These are phyloP conservation scores for Eupithecia exiguata DNA, from an alignment of 2,888 invertebrate species.

Conservation along the genomic window DNA sequence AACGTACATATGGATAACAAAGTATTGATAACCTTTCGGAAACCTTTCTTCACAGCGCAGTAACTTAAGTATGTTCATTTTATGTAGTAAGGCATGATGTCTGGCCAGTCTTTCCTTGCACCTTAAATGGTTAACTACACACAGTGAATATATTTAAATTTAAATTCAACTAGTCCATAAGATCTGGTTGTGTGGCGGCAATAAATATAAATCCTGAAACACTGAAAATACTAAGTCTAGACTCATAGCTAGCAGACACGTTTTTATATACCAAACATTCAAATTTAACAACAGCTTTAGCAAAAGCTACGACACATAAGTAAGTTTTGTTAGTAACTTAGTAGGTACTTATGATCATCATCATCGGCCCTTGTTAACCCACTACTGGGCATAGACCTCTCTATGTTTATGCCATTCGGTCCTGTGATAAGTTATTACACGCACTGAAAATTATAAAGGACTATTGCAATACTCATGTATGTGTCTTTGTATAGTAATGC, in stretches of 20 bases:
- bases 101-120: too few species aligned
- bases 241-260: not conserved
- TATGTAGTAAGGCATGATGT: too few species aligned
- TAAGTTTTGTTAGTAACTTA: not conserved
- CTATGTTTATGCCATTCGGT: not conserved
- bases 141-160: too few species aligned
- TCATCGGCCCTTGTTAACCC: not conserved
- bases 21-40: not conserved
- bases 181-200: too few species aligned
- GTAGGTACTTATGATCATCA: not conserved
- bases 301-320: not conserved
- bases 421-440: not conserved
- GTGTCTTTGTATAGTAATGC: too few species aligned
- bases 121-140: too few species aligned
- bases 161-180: too few species aligned
- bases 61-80: not conserved
- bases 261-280: not conserved
- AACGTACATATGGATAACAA: not conserved
- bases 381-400: not conserved
- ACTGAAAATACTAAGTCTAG: not conserved
- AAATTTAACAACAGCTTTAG: not conserved
- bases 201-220: too few species aligned
- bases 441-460: not conserved
- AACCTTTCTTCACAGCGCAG: not conserved
- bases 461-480: not conserved